phyloP scores from a whole-genome alignment of 92 coral and sea anemone genomes.

The Parazoanthus atlanticus region DNA sequence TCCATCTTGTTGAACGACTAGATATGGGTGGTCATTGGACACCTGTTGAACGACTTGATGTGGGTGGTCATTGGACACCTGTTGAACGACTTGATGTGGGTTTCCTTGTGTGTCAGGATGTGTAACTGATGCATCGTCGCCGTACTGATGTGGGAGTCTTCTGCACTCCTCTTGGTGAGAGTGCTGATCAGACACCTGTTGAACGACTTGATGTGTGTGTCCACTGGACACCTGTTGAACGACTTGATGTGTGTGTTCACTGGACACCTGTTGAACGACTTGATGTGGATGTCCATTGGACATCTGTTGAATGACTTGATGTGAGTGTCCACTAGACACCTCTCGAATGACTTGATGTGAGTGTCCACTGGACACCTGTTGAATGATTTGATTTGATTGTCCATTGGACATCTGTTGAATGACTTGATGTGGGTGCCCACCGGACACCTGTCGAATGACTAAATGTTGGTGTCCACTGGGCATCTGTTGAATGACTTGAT shows the following conservation, averaged over 20 bases:
- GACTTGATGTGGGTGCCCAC: background rate
- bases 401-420: background rate
- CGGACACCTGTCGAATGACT: background rate
- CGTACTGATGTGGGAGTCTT: background rate
- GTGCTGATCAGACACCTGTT: background rate
- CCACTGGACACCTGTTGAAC: background rate
- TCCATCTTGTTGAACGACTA: background rate
- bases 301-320: background rate
- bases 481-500: background rate
- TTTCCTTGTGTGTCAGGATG: background rate
- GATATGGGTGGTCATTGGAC: background rate
- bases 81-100: background rate
- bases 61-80: constrained; percentile 2
- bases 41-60: background rate
- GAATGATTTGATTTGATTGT: background rate
- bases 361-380: background rate
- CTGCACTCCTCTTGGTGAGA: constrained; percentile 1
- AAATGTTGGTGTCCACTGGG: background rate
- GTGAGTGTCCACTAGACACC: background rate
- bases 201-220: background rate
- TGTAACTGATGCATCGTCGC: constrained; percentile 1
- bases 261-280: background rate
- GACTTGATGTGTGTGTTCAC: background rate
- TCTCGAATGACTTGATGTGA: background rate
- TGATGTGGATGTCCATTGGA: background rate